Evolutionary conservation across 2,797 vertebrate species (phyloP), one percentile per base, ranked within the genome.

Genomic region (Selene dorsalis): DNA sequence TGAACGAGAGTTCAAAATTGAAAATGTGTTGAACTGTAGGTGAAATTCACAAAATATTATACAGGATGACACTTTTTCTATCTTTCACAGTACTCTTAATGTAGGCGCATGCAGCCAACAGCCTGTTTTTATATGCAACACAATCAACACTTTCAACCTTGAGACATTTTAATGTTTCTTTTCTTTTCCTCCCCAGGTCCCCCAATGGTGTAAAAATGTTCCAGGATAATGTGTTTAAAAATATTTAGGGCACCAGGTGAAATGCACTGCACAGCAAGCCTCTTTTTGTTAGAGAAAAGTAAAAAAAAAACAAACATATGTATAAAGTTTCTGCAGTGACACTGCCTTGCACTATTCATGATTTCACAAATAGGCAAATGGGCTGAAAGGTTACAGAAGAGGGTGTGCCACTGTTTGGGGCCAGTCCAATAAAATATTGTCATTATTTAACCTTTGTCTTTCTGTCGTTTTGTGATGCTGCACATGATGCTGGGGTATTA

Each of bases 361-460:
- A 82, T 81, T 75, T 88, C 90, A 90, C 88, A 75, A 50, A 66
- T 5, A 57, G 55, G 75, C 41, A 58, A 57, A 78, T 64, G 79
- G 80, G 72, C 69, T 83, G 43, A 79, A 68, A 73, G 76, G 62
- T 79, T 90, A 58, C 69, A 77, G 75, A 61, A 5, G 75, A 73
- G 30, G 85, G 70, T 73, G 74, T 81, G 70, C 50, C 83, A 86
- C 90, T 60, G 76, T 88, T 87, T 87, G 82, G 87, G 92, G 88
- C 63, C 86, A 80, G 90, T 91, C 79, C 77, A 92, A 90, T 94
- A 92, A 93, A 93, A 75, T 72, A 65, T 26, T 77, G 69, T 88
- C 32, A 73, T 83, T 78, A 77, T 87, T 86, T 81, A 85, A 83
- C 0, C 35, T 71, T 71, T 66, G 68, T 87, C 24, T 55, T 35